These are phyloP conservation scores for Eubasilissa regina DNA, from an alignment of 1,140 invertebrate species.

Conservation along the genomic window DNA sequence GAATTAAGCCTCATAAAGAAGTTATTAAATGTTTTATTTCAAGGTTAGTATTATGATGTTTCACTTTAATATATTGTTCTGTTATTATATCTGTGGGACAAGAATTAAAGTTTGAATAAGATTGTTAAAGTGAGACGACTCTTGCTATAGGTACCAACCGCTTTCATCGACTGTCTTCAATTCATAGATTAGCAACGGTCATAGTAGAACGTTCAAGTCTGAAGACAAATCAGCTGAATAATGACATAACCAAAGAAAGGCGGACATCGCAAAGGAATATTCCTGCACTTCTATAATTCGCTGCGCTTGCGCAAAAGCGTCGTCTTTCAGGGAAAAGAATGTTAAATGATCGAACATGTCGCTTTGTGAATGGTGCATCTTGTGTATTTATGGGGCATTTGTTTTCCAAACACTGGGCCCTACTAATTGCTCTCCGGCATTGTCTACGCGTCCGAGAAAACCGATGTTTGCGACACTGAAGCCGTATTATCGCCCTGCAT, in stretches of 20 bases:
- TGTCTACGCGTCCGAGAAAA: conserved; percentile 5
- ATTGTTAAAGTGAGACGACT: too few species aligned
- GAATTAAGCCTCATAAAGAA: too few species aligned
- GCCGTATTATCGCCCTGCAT: conserved; percentile 26
- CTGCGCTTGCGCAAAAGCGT: conserved; percentile 31
- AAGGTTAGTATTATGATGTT: too few species aligned
- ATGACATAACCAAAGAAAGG: conserved; percentile 24
- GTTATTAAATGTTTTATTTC: too few species aligned
- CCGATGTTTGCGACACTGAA: conserved; percentile 31
- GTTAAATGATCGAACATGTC: conserved; percentile 28
- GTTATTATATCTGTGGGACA: too few species aligned
- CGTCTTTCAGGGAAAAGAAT: conserved; percentile 35
- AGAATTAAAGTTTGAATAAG: too few species aligned
- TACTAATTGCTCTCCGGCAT: conserved; percentile 28
- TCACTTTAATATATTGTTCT: too few species aligned
- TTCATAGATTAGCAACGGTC: conserved; percentile 8
- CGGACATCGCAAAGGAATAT: conserved; percentile 11
- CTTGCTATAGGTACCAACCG: too few species aligned
- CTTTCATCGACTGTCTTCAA: neutral
- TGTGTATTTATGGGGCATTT: conserved; percentile 32
- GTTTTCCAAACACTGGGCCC: conserved; percentile 33
- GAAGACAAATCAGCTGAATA: neutral
- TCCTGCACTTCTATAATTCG: neutral
- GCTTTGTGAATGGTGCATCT: conserved; percentile 5
- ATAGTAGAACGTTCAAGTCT: neutral